Conservation (phyloP, 2,113 vertebrate species). For the Ceyx melanurus region DNA sequence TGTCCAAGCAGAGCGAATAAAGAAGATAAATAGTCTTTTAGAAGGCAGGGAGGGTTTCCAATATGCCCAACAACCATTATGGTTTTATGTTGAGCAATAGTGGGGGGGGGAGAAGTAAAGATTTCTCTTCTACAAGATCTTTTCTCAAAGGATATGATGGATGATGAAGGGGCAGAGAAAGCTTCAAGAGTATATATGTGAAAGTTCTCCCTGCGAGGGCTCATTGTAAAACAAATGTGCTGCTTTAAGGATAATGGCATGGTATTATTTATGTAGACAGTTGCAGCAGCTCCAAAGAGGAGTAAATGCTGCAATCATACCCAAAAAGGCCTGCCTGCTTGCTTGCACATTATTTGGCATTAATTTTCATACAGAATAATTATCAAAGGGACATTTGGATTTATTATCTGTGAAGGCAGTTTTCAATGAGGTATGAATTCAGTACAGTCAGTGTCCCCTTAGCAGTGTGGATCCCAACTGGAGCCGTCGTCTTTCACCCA, state of each 20-base stretch:
- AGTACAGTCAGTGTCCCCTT: constrained; percentile 34
- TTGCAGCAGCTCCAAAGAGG: constrained; percentile 57
- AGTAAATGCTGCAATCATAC: constrained; percentile 62
- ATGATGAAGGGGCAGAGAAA: constrained; percentile 41
- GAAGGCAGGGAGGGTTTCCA: constrained; percentile 6
- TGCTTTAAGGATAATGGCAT: constrained; percentile 64
- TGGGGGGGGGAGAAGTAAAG: background rate
- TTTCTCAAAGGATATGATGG: constrained; percentile 40
- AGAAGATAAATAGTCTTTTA: constrained; percentile 4
- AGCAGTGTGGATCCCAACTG: constrained; percentile 42
- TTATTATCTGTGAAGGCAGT: constrained; percentile 63
- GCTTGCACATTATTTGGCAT: constrained; percentile 66
- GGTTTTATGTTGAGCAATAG: constrained; percentile 1
- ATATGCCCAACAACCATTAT: background rate
- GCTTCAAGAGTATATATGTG: background rate
- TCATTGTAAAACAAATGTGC: constrained; percentile 66
- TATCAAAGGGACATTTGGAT: constrained; percentile 67
- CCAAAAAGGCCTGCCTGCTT: constrained; percentile 66
- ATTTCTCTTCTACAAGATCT: background rate
- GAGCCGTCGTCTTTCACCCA: background rate
- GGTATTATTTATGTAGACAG: constrained; percentile 71
- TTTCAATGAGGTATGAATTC: constrained; percentile 61
- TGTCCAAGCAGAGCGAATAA: background rate
- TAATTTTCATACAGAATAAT: constrained; percentile 68
- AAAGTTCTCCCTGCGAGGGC: constrained; percentile 33